Percentiles rank a stretch among this genome's conserved stretches.
These are phyloP conservation scores for Nycticryphes semicollaris DNA, from an alignment of 2,113 vertebrate genomes.

Conservation along the genomic window DNA sequence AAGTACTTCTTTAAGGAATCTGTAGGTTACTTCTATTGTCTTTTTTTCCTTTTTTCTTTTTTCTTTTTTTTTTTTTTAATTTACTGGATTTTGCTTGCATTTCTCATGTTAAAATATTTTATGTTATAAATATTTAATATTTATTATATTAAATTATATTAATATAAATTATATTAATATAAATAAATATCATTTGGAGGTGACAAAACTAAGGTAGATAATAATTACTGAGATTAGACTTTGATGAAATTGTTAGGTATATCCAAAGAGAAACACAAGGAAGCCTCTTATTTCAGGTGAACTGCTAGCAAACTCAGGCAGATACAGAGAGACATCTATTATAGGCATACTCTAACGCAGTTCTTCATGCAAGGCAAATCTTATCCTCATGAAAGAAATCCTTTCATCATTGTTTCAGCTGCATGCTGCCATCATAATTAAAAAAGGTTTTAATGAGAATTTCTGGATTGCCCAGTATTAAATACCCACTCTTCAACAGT, in stretches of 20 bases:
- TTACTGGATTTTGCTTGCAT: background rate
- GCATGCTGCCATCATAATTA: background rate
- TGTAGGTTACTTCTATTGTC: background rate
- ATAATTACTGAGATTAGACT: background rate
- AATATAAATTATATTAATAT: too few relatives aligned
- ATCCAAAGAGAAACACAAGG: background rate
- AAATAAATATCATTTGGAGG: background rate
- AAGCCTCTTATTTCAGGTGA: background rate
- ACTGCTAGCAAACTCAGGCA: background rate
- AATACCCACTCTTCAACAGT: background rate
- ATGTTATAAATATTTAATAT: slow-evolving; percentile 2
- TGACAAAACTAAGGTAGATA: background rate
- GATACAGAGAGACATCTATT: background rate
- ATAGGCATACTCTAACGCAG: background rate
- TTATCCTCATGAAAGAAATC: background rate
- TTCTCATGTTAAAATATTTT: background rate
- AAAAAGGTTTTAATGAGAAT: background rate
- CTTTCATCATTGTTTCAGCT: background rate
- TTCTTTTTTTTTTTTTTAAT: background rate
- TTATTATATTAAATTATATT: too few relatives aligned
- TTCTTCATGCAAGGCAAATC: background rate
- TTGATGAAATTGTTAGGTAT: background rate
- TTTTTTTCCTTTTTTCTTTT: background rate
- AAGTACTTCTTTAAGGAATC: background rate
- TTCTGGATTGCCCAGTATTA: background rate